A percentile compares a stretch with the other conserved stretches of the same genome.
phyloP scores from a whole-genome alignment of 2,113 vertebrate genomes.

The Paramormyrops kingsleyae region DNA sequence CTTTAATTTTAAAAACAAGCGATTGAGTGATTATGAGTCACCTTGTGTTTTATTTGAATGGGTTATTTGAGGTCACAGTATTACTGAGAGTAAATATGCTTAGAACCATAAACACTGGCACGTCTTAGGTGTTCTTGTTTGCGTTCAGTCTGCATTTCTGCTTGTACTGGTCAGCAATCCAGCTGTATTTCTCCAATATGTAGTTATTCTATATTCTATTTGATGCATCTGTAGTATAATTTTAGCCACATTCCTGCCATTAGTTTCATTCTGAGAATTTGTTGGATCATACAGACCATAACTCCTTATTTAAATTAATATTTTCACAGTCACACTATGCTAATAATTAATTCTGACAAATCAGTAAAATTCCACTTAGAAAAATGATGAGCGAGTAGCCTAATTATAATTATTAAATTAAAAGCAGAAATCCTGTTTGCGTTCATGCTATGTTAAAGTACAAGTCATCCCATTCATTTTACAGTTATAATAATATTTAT shows the following conservation, averaged over 20 bases:
- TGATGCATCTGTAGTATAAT: not conserved
- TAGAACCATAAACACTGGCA: not conserved
- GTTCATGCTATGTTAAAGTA: not conserved
- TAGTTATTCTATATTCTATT: not conserved
- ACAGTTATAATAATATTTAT: not conserved
- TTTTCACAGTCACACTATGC: not conserved
- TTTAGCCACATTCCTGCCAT: not conserved
- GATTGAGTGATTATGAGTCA: conserved; percentile 14
- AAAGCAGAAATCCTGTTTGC: not conserved
- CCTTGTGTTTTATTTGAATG: not conserved
- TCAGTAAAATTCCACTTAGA: not conserved
- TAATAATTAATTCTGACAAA: not conserved
- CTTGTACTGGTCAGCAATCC: not conserved
- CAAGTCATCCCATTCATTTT: not conserved
- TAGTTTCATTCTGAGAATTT: not conserved
- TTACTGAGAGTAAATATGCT: not conserved
- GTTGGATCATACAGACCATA: not conserved
- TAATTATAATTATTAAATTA: not conserved
- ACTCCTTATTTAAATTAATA: not conserved
- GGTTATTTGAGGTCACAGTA: not conserved
- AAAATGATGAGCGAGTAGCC: not conserved
- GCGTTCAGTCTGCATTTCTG: not conserved
- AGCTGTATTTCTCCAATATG: not conserved
- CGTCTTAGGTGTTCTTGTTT: not conserved
- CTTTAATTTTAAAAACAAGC: not conserved